Evolutionary conservation across 2,113 vertebrate genomes (phyloP), one percentile per base, ranked within the genome.

Genomic region (Sylvietta virens): DNA sequence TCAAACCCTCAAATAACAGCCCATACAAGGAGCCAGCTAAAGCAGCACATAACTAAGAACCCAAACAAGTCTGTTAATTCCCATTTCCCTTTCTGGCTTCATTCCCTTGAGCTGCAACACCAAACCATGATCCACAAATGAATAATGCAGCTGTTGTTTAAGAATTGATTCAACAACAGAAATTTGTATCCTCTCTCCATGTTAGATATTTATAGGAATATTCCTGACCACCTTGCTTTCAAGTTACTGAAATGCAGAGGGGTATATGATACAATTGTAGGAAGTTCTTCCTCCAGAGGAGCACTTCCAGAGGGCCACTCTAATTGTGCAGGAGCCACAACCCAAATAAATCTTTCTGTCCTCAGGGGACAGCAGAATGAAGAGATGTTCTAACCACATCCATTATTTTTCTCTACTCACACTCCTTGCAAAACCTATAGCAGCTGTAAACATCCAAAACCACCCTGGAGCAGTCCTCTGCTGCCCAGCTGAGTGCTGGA

Each of bases 1-100:
- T 95, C 86, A 91, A 90, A 86, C 62, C 90, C 76, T 64, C 95
- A 95, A 94, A 94, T 95, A 91, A 91, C 56, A 95, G 72, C 60
- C 40, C 31, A 14, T 11, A 53, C 64, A 14, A 83, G 44, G 51
- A 94, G 92, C 60, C 31, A 92, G 91, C 80, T 88, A 94, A 90
- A 86, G 69, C 56, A 94, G 72, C 60, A 91, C 35, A 60, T 67
- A 95, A 74, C 51, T 74, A 82, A 86, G 67, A 94, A 81, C 64
- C 39, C 64, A 81, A 88, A 81, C 0, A 7, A 86, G 56, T 58
- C 53, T 89, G 20, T 83, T 90, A 50, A 83, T 90, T 92, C 67
- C 39, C 35, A 19, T 71, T 94, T 92, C 39, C 42, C 64, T 62
- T 90, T 88, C 86, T 91, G 88, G 35, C 44, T 88, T 83, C 56